Evolutionary conservation across 2,113 vertebrate genomes (phyloP).

Genomic region (Mustelus asterias): DNA sequence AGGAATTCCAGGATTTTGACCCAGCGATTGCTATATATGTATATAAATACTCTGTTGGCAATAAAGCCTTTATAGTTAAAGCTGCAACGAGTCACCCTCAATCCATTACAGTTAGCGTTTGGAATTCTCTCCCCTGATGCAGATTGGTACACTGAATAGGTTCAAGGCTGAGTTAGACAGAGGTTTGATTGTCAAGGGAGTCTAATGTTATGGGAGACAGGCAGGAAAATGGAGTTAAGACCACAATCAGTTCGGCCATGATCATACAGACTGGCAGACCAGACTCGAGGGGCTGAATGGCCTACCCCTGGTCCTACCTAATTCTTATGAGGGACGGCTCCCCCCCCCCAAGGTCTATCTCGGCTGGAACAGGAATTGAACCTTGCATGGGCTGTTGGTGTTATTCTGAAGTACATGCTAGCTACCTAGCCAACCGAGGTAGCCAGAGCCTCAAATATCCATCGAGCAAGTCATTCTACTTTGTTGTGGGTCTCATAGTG

Average conservation of each 20-base stretch:
- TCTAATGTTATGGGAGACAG: background rate
- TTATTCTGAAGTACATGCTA: background rate
- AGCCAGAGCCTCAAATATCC: too few species aligned
- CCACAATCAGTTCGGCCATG: background rate
- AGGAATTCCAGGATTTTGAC: too few species aligned
- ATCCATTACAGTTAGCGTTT: too few species aligned
- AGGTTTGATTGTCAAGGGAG: too few species aligned
- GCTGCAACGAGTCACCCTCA: too few species aligned
- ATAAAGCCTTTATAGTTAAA: too few species aligned
- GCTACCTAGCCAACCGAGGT: background rate
- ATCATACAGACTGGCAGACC: background rate
- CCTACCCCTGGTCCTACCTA: background rate
- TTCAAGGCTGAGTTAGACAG: background rate
- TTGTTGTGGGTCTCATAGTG: background rate
- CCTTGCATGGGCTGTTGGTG: background rate
- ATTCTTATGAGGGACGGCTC: background rate
- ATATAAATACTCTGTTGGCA: too few species aligned
- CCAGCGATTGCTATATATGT: too few species aligned
- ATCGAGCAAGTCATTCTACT: background rate
- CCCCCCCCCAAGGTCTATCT: background rate
- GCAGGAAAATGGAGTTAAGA: background rate
- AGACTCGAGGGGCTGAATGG: background rate
- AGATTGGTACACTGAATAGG: too few species aligned
- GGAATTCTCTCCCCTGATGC: too few species aligned
- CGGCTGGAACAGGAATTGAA: background rate